Base-by-base conservation (phyloP, 2,797 vertebrate species). In the Rhyacichthys aspro region DNA sequence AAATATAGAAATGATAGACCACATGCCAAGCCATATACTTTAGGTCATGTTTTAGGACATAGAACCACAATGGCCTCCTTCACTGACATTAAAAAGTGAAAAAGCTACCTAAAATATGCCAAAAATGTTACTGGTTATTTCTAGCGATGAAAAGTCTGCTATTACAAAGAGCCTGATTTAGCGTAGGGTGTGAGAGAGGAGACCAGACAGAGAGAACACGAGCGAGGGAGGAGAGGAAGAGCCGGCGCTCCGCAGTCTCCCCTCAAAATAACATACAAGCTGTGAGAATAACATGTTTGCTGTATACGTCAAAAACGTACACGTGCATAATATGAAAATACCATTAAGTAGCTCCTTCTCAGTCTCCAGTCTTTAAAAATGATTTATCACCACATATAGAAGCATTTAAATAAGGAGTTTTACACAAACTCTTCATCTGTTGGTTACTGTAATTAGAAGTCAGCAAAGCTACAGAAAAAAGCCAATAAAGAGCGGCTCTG, bases 191-290 rank as follows among this genome's bases (percentile, higher is more conserved):
- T 89, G 86, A 87, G 88, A 86, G 83, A 82, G 62, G 72, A 79
- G 71, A 75, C 62, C 52, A 86, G 81, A 84, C 64, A 59, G 57
- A 74, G 62, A 72, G 62, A 56, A 67, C 53, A 55, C 54, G 42
- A 54, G 64, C 17, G 64, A 71, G 74, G 33, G 76, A 71, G 74
- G 61, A 78, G 79, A 79, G 79, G 74, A 84, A 78, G 81, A 77
- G 11, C 75, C 80, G 86, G 89, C 88, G 87, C 88, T 90, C 88
- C 77, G 78, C 89, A 90, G 90, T 89, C 89, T 90, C 87, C 88
- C 88, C 87, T 88, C 86, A 91, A 93, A 93, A 92, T 90, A 91
- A 89, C 88, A 91, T 87, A 86, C 69, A 81, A 78, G 81, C 65
- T 76, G 74, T 72, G 85, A 77, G 88, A 91, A 92, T 90, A 91